A percentile compares a stretch with the other conserved stretches of the same genome.
Conservation (phyloP, 2,113 vertebrate species). For the Arothron firmamentum region DNA sequence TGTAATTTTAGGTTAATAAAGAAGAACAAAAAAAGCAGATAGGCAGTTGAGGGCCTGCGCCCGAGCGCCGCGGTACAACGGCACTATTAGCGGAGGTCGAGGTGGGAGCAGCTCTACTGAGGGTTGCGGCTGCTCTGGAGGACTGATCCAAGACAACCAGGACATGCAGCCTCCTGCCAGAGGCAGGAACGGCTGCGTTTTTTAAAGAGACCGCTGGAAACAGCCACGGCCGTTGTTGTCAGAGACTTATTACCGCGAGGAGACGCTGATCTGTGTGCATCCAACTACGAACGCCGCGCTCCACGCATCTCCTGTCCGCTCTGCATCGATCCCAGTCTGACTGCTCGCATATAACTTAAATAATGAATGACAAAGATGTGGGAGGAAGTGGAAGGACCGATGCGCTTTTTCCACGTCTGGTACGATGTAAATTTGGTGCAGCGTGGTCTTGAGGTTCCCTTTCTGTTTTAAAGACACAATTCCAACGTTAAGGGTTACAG, state of each 20-base stretch:
- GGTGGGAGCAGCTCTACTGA: constrained; percentile 30
- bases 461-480: constrained; percentile 14
- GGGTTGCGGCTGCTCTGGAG: constrained; percentile 34
- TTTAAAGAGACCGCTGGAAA: too few species aligned
- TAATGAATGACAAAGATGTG: constrained; percentile 41
- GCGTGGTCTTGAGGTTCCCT: constrained; percentile 1
- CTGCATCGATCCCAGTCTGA: constrained; percentile 42
- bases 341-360: constrained; percentile 22
- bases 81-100: constrained; percentile 37
- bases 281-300: constrained; percentile 9
- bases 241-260: constrained; percentile 30
- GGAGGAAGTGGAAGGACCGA: constrained; percentile 42
- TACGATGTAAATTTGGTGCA: neutral
- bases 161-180: constrained; percentile 45
- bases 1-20: constrained; percentile 22
- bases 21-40: constrained; percentile 32
- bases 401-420: too few species aligned
- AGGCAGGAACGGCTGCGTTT: constrained; percentile 14
- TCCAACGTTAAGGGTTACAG: neutral
- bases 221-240: constrained; percentile 5
- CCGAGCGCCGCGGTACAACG: constrained; percentile 15
- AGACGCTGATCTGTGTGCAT: constrained; percentile 29
- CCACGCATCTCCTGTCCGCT: constrained; percentile 19
- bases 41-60: neutral
- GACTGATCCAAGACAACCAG: constrained; percentile 53